These are phyloP conservation scores for Speoplatyrhinus poulsoni DNA, from an alignment of 2,113 vertebrate genomes.

Conservation along the genomic window DNA sequence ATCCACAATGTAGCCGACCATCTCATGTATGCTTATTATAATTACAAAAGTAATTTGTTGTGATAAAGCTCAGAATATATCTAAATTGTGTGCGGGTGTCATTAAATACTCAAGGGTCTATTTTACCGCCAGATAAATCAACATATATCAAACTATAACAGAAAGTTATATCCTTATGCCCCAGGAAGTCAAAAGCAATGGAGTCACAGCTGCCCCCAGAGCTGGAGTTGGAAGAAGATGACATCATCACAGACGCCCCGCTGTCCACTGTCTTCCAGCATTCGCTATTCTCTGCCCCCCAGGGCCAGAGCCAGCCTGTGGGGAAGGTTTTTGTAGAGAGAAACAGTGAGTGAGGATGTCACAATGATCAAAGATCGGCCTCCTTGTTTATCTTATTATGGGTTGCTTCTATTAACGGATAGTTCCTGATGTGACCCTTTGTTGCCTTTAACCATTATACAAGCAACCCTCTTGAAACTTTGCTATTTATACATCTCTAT, in stretches of 20 bases:
- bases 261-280: slow-evolving; percentile 72
- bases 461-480: no score
- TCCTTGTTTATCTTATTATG: no score
- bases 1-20: no score
- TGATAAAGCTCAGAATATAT: background rate
- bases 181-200: slow-evolving; percentile 79
- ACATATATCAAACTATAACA: background rate
- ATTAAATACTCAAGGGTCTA: no score
- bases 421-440: no score
- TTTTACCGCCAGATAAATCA: background rate
- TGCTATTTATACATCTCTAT: no score
- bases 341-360: slow-evolving; percentile 81
- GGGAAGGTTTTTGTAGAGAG: slow-evolving; percentile 93
- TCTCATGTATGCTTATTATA: background rate
- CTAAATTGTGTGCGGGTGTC: background rate
- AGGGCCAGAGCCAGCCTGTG: slow-evolving; percentile 87
- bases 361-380: no score
- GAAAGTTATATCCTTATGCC: background rate
- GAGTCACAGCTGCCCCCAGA: slow-evolving; percentile 79
- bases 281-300: slow-evolving; percentile 84
- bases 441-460: no score
- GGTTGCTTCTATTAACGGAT: no score
- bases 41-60: background rate
- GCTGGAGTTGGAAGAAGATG: slow-evolving; percentile 88
- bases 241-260: slow-evolving; percentile 83